phyloP scores from a whole-genome alignment of 2,113 vertebrate genomes.

The Cyphomyrus plagiostoma region DNA sequence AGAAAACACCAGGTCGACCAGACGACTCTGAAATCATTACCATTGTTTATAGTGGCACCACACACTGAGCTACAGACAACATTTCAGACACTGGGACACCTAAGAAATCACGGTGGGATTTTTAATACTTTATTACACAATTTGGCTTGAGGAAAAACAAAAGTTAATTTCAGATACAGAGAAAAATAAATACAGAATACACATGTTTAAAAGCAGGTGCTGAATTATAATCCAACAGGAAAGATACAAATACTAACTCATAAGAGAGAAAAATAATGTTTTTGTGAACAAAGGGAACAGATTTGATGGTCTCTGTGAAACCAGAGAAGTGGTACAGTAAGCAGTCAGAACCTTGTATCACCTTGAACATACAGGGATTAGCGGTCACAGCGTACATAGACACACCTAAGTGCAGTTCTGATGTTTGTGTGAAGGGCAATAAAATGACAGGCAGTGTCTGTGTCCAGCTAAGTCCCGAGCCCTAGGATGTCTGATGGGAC shows the following conservation, averaged over 20 bases:
- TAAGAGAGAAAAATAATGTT: conserved; percentile 17
- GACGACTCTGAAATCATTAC: background rate
- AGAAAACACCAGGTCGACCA: background rate
- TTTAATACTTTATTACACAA: conserved; percentile 53
- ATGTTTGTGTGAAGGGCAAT: background rate
- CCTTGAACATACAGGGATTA: background rate
- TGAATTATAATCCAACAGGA: conserved; percentile 11
- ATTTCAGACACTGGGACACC: background rate
- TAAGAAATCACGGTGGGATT: conserved; percentile 6
- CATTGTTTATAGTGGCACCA: background rate
- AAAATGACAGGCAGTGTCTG: background rate
- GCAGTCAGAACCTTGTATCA: background rate
- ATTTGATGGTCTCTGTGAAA: conserved; percentile 8
- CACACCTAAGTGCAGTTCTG: background rate
- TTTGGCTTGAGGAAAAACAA: conserved; percentile 36
- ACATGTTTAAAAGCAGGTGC: conserved; percentile 27
- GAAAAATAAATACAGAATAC: conserved; percentile 52
- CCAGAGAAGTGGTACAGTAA: background rate
- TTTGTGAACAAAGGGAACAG: conserved; percentile 12
- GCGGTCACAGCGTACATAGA: background rate
- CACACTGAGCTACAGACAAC: background rate
- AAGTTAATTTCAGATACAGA: conserved; percentile 41
- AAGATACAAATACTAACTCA: conserved; percentile 14
- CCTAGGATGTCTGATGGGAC: background rate
- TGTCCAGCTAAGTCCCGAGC: background rate